These are phyloP conservation scores for Mesembrinibis cayennensis DNA, from an alignment of 2,113 vertebrate genomes.

Conservation along the genomic window DNA sequence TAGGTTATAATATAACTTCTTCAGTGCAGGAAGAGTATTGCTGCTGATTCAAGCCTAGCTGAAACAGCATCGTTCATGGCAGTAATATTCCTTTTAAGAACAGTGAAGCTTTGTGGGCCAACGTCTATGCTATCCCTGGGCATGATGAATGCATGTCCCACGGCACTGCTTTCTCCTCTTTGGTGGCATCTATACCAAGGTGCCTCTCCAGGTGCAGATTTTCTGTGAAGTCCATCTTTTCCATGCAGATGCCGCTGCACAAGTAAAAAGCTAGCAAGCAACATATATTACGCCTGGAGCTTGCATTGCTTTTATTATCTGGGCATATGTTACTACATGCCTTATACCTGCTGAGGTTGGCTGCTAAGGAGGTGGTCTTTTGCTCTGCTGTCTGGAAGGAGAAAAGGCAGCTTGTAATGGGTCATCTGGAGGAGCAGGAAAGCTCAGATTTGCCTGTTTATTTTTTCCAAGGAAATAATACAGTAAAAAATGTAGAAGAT, in stretches of 20 bases:
- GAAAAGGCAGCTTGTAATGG: neutral
- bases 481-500: neutral
- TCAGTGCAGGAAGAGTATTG: neutral
- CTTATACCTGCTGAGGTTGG: neutral
- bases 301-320: neutral
- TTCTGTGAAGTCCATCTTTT: neutral
- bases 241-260: neutral
- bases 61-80: neutral
- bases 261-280: neutral
- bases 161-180: neutral
- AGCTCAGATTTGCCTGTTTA: neutral
- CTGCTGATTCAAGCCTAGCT: neutral
- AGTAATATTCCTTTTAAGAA: neutral
- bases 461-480: neutral
- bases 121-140: neutral
- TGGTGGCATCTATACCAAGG: neutral
- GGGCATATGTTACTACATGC: neutral
- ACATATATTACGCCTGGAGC: neutral
- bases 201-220: neutral
- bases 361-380: neutral
- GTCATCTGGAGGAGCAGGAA: neutral
- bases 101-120: neutral
- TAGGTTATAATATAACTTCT: neutral
- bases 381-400: neutral
- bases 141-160: rapidly evolving